Evolutionary conservation across 2,797 vertebrate genomes (phyloP).

Genomic region (Manis pentadactyla): DNA sequence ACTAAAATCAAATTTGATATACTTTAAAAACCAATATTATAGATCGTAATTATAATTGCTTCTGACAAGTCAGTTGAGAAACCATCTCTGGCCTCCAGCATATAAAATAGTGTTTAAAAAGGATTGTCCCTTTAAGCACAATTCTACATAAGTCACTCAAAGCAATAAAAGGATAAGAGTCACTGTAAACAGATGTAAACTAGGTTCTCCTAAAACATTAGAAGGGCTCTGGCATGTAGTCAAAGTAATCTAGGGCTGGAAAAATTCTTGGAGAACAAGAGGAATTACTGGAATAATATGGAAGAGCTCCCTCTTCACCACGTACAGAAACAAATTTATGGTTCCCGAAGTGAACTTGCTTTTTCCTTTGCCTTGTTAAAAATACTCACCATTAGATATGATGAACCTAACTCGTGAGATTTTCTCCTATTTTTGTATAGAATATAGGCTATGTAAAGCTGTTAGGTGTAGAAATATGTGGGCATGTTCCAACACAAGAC

Average conservation of each 20-base stretch:
- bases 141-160: background rate
- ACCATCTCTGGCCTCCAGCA: background rate
- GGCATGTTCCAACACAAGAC: background rate
- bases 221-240: background rate
- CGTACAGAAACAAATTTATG: conserved; percentile 28
- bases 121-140: conserved; percentile 22
- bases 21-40: conserved; percentile 57
- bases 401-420: background rate
- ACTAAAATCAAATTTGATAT: conserved; percentile 60
- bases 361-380: conserved; percentile 43
- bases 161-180: conserved; percentile 43
- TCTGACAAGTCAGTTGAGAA: conserved; percentile 55
- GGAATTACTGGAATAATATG: conserved; percentile 12
- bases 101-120: background rate
- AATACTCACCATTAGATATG: background rate
- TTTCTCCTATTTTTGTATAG: background rate
- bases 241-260: conserved; percentile 60
- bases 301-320: background rate
- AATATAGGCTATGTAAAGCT: background rate
- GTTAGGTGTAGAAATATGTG: background rate
- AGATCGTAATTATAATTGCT: conserved; percentile 44
- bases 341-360: background rate
- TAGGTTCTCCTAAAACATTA: conserved; percentile 60
- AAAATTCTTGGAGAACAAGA: conserved; percentile 57
- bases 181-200: background rate